Evolutionary conservation across 2,113 vertebrate genomes (phyloP), one percentile per base, ranked within the genome.

Genomic region (Panthera uncia): DNA sequence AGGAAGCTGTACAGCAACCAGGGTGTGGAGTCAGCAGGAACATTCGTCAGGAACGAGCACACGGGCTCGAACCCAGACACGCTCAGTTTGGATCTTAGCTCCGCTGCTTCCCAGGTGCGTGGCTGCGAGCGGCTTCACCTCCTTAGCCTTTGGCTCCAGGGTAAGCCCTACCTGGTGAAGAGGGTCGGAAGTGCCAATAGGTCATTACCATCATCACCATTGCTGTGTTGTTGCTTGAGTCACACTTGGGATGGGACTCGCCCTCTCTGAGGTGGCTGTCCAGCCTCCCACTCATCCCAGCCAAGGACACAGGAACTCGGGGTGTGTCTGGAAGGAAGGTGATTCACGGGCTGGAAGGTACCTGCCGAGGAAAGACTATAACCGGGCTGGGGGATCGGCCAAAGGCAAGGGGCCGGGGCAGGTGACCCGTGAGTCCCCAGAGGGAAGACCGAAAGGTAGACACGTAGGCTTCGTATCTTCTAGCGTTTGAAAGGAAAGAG

Each of bases 161-260:
- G 4, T 21, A 25, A 8, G 2, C 8, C 19, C 21, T 9, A 8
- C 48, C 31, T 66, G n/a, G 74, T 18, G 36, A 38, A 55, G 57
- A 41, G 71, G 57, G 31, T 50, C 1, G 0, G 11, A 52, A 33
- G 29, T 10, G 3, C 19, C 6, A 0, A 2, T 9, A 3, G 63
- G 33, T 16, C 52, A 0, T 88, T 0, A 7, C 25, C 2, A 1
- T 13, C 4, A 3, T 23, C 0, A 0, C 4, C 2, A 0, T 1
- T 5, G 45, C 25, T 27, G 41, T 38, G 18, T 27, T 4, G 4
- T 16, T 7, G 0, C 21, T 3, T 3, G 31, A 8, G 0, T 31
- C 2, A 1, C 4, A 0, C 3, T 9, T 12, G 8, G 23, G 41
- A 6, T 4, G 23, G 9, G 31, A 45, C 10, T 27, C 21, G 12